These are phyloP conservation scores for Cotesia congregata DNA, from an alignment of 2,888 invertebrate genomes.

Conservation along the genomic window DNA sequence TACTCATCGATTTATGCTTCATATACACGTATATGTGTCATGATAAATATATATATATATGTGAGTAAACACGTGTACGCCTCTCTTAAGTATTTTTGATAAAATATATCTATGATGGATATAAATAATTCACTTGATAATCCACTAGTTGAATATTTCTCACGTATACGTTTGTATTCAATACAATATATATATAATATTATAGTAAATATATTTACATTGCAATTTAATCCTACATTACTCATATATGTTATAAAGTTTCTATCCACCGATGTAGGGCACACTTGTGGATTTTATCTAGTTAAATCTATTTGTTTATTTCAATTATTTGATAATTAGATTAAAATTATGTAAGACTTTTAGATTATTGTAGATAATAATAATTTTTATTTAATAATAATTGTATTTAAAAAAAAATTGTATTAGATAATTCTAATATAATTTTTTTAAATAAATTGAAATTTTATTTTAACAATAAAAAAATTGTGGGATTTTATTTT, in stretches of 20 bases:
- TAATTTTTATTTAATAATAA: too few relatives aligned
- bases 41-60: not conserved
- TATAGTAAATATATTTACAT: not conserved
- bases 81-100: not conserved
- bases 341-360: not conserved
- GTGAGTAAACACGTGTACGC: not conserved
- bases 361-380: too few relatives aligned
- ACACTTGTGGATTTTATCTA: not conserved
- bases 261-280: conserved; percentile 8
- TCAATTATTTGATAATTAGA: not conserved
- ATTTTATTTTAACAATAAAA: too few relatives aligned
- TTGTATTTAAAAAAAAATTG: too few relatives aligned
- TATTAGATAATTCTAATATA: too few relatives aligned
- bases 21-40: not conserved
- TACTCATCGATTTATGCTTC: not conserved
- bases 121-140: not conserved
- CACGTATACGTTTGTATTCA: not conserved
- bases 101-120: conserved; percentile 36
- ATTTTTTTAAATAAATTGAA: too few relatives aligned
- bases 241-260: not conserved
- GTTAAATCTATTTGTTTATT: not conserved
- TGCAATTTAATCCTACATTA: not conserved
- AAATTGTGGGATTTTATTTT: too few relatives aligned
- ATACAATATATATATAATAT: not conserved
- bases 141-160: not conserved